Percentiles rank a stretch among this genome's conserved stretches.
Evolutionary conservation across 2,113 vertebrate species (phyloP).

Genomic region (Herpailurus yagouaroundi): DNA sequence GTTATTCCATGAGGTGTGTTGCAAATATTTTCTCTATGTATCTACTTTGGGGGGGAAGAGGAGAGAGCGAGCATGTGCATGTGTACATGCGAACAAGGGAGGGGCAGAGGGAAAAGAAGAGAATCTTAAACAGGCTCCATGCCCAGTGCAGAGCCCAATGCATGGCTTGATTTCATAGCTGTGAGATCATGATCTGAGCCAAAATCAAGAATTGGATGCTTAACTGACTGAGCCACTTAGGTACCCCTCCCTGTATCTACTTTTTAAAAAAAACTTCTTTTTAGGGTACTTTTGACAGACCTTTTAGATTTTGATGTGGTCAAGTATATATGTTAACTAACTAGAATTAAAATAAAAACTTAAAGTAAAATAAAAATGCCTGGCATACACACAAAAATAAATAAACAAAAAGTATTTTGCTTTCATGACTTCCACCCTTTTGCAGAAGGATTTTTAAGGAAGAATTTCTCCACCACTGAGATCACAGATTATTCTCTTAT

Average conservation of each 20-base stretch:
- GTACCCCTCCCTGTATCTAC: not conserved
- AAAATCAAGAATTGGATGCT: too few species aligned
- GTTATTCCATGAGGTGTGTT: not conserved
- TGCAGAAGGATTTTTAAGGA: conserved; percentile 8
- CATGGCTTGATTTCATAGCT: too few species aligned
- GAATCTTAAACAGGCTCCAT: too few species aligned
- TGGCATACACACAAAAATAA: not conserved
- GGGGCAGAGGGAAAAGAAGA: too few species aligned
- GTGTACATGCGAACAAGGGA: too few species aligned
- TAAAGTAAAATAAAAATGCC: not conserved
- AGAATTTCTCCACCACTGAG: not conserved
- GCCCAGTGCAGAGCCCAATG: too few species aligned
- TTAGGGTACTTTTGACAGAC: not conserved
- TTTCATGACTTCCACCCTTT: not conserved
- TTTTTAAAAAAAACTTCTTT: not conserved
- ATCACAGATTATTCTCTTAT: not conserved
- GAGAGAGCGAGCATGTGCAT: too few species aligned
- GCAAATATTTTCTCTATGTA: not conserved
- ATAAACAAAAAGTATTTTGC: not conserved
- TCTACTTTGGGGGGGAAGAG: not conserved
- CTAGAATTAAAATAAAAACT: not conserved
- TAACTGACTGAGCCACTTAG: too few species aligned
- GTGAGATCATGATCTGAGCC: too few species aligned
- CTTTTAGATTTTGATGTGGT: not conserved
- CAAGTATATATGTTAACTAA: not conserved